phyloP scores from a whole-genome alignment of 2,113 vertebrate species.

The Pholis gunnellus region DNA sequence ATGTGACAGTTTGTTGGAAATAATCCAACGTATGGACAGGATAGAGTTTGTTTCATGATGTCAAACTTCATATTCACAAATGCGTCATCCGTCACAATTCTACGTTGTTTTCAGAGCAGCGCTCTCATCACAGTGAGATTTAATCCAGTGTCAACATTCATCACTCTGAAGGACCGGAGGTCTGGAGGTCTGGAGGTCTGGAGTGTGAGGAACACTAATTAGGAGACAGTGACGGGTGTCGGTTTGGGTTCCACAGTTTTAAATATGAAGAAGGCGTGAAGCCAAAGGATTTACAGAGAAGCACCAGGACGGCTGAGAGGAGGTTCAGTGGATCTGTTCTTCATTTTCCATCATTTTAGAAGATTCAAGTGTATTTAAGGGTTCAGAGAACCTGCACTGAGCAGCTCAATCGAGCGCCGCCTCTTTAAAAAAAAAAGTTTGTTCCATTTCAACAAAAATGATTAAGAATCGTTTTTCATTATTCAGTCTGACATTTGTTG shows the following conservation, averaged over 20 bases:
- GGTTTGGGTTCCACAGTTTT: neutral
- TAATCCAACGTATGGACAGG: too few relatives aligned
- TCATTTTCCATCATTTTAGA: neutral
- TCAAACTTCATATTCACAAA: neutral
- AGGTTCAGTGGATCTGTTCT: too few relatives aligned
- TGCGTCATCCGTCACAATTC: neutral
- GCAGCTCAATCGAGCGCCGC: neutral
- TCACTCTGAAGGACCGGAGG: neutral
- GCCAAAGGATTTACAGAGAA: too few relatives aligned
- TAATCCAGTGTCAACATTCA: conserved; percentile 1
- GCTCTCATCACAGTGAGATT: too few relatives aligned
- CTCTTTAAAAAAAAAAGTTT: neutral
- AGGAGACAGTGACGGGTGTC: neutral
- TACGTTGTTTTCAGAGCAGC: too few relatives aligned
- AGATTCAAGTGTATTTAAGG: neutral
- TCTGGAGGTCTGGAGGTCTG: too few relatives aligned
- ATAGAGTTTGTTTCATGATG: too few relatives aligned
- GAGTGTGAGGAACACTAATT: neutral
- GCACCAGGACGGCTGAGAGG: too few relatives aligned
- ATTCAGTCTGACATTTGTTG: neutral
- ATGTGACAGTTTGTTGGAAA: neutral
- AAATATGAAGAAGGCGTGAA: neutral
- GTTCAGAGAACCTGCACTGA: neutral
- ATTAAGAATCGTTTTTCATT: neutral
- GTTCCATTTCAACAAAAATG: too few relatives aligned